Conservation (phyloP, 2,113 vertebrate genomes). For the Cyphomyrus plagiostoma region DNA sequence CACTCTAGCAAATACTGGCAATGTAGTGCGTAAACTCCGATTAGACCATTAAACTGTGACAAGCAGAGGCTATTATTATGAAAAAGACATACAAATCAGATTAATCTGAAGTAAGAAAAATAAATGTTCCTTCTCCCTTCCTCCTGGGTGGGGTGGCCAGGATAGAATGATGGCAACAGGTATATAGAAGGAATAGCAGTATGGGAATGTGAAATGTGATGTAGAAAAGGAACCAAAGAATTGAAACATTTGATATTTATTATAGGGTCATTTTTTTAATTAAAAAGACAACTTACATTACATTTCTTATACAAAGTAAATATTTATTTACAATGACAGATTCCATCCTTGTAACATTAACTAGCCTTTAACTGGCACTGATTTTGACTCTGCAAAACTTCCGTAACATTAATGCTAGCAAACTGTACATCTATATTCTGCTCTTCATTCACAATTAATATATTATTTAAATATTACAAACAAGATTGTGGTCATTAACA, state of each 20-base stretch:
- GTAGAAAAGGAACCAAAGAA: neutral
- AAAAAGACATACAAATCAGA: too few species aligned
- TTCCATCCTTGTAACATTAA: slow-evolving; percentile 25
- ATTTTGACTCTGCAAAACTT: neutral
- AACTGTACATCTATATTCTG: slow-evolving; percentile 16
- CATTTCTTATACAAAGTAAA: slow-evolving; percentile 43
- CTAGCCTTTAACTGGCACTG: neutral
- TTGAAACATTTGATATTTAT: neutral
- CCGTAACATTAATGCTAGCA: slow-evolving; percentile 22
- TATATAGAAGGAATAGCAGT: neutral
- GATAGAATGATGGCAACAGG: neutral
- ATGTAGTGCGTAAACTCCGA: neutral
- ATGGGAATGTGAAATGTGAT: neutral
- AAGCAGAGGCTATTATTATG: neutral
- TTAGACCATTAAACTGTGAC: neutral
- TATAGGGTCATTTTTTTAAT: slow-evolving; percentile 43
- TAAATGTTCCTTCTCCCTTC: neutral
- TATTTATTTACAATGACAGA: slow-evolving; percentile 53
- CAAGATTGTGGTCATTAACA: slow-evolving; percentile 34
- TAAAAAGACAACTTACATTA: slow-evolving; percentile 41
- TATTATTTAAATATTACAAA: slow-evolving; percentile 29
- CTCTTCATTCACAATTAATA: neutral
- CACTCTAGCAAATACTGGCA: neutral
- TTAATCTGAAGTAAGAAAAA: neutral
- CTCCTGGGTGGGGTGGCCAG: neutral